Base-by-base conservation (phyloP, 2,113 vertebrate species). In the Mixornis gularis region DNA sequence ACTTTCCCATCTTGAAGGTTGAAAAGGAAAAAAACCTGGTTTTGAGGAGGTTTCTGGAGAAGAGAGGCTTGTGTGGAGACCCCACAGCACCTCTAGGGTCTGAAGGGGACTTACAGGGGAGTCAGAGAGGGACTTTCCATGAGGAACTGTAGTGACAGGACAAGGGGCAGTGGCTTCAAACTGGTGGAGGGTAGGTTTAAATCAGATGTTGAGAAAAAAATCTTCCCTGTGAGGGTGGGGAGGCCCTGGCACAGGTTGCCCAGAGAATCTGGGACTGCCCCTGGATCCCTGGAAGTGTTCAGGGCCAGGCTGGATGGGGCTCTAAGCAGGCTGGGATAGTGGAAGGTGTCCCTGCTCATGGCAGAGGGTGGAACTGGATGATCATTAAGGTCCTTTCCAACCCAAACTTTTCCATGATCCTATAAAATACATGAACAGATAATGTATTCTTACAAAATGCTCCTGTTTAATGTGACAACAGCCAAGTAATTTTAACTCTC, bases 311-410 rank as follows among this genome's bases (percentile, higher is more conserved):
- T 32, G 56, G 41, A 49, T 0, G 2, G 13, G 25, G 58, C 6
- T 55, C 1, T 1, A 65, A 56, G 30, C 25, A 36, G 10, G 0
- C 17, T 41, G 56, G 41, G 0, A 0, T 6, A 21, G 25, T 9
- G 30, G 34, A 14, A 63, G 29, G 3, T 55, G 29, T 34, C 3
- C 5, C 30, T 32, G 34, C 9, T 49, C 17, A 13, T 18, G 30
- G 41, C 20, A 63, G 17, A 5, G 19, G 49, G 21, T 41, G 17
- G 24, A 15, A 64, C 2, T 2, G 32, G 13, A 55, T 41, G 34
- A 26, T 12, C 25, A 40, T 63, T 48, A 41, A 62, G 18, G 38
- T 40, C 19, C n/a, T n/a, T 62, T 34, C 19, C 73, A 62, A 48
- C 12, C 30, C 58, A 41, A 49, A 56, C 13, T 34, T 41, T 26